Evolutionary conservation across 2,113 vertebrate genomes (phyloP).

Genomic region (Physeter macrocephalus): DNA sequence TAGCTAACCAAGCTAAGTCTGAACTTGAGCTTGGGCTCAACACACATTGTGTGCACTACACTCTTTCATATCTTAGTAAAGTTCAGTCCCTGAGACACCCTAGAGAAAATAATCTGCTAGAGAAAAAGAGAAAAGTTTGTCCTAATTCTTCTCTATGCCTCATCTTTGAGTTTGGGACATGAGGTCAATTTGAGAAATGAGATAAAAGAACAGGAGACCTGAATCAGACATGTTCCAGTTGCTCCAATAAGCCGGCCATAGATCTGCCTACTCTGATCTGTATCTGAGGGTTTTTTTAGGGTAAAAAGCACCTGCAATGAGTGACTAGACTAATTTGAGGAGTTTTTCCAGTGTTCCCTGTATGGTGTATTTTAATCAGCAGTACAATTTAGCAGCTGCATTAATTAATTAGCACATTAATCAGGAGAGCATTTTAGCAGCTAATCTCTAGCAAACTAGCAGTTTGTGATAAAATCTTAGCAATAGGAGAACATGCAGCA

Average conservation of each 20-base stretch:
- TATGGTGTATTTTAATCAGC: conserved; percentile 68
- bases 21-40: background rate
- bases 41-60: background rate
- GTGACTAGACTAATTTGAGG: conserved; percentile 41
- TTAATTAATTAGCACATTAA: conserved; percentile 77
- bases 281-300: background rate
- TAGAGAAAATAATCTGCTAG: background rate
- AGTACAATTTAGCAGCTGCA: conserved; percentile 69
- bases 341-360: conserved; percentile 56
- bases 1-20: background rate
- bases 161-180: background rate
- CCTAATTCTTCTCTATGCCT: background rate
- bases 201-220: background rate
- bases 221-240: background rate
- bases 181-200: background rate
- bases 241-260: background rate
- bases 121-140: background rate
- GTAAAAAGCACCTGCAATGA: conserved; percentile 18
- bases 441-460: conserved; percentile 64
- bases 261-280: background rate
- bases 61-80: background rate
- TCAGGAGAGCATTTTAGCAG: conserved; percentile 70
- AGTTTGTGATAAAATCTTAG: conserved; percentile 59
- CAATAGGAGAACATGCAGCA: conserved; percentile 45
- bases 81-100: too few relatives aligned